phyloP scores from a whole-genome alignment of 2,888 invertebrate species.

The Teleiodes luculella region DNA sequence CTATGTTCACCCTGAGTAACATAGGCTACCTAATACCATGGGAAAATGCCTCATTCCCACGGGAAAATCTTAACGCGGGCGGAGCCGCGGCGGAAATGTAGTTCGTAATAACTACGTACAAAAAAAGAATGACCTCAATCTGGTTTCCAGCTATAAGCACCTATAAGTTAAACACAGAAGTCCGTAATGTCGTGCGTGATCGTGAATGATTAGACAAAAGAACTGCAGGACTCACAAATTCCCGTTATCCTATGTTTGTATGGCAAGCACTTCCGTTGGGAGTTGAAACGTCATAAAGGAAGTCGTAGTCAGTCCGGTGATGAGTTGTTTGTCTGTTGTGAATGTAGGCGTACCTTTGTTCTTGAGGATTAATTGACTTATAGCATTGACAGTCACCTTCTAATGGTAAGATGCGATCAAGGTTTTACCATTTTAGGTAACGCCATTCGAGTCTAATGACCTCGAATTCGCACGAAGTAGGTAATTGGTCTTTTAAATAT shows the following conservation, averaged over 20 bases:
- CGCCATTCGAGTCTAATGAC: slow-evolving; percentile 29
- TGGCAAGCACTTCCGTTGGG: slow-evolving; percentile 9
- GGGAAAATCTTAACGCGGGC: too few relatives aligned
- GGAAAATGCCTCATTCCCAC: too few relatives aligned
- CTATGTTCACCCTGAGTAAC: too few relatives aligned
- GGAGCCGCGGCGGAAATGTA: too few relatives aligned
- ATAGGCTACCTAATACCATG: too few relatives aligned
- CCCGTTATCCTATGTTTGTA: slow-evolving; percentile 6
- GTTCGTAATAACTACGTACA: too few relatives aligned
- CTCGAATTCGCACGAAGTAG: slow-evolving; percentile 1
- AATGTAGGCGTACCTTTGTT: slow-evolving; percentile 8
- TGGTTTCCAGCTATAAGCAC: too few relatives aligned
- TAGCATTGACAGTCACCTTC: slow-evolving; percentile 7
- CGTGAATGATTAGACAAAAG: background rate
- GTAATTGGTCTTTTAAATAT: background rate
- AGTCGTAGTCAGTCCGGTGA: slow-evolving; percentile 10
- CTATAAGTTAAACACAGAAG: too few relatives aligned
- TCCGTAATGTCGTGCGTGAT: too few relatives aligned
- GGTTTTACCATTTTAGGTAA: slow-evolving; percentile 12
- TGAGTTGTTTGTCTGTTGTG: slow-evolving; percentile 6
- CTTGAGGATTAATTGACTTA: slow-evolving; percentile 9
- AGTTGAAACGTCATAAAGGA: slow-evolving; percentile 16
- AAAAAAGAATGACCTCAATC: too few relatives aligned
- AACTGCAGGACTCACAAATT: slow-evolving; percentile 1
- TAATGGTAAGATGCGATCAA: slow-evolving; percentile 12